Conservation (phyloP, 2,888 invertebrate genomes). For the Tridacna crocea region DNA sequence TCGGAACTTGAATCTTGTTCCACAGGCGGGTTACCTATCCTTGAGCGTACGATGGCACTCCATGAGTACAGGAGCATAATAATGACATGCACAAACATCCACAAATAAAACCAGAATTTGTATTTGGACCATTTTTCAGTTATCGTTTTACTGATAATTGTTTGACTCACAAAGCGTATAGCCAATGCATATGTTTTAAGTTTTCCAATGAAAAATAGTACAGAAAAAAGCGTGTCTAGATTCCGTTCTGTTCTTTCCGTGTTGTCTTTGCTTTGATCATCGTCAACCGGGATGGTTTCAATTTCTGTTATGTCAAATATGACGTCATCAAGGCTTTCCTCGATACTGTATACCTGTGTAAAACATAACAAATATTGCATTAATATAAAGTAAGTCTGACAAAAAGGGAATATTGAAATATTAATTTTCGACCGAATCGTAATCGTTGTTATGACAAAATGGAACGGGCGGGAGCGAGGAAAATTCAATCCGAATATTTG, state of each 20-base stretch:
- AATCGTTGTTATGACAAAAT: no score
- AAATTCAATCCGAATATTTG: no score
- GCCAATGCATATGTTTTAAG: not conserved
- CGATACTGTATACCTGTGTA: no score
- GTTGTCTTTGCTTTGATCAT: no score
- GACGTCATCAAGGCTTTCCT: not conserved
- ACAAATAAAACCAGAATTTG: not conserved
- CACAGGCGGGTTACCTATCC: not conserved
- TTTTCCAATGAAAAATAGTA: not conserved
- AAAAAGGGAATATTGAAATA: no score
- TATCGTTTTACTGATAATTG: not conserved
- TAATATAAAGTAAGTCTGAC: no score
- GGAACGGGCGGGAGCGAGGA: no score
- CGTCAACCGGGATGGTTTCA: not conserved
- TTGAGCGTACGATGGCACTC: constrained; percentile 5
- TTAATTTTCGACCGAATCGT: no score
- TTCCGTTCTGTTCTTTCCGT: not conserved
- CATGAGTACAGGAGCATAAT: not conserved
- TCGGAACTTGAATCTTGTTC: not conserved
- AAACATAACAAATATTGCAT: no score
- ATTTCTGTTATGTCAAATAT: constrained; percentile 6
- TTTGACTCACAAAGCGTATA: not conserved
- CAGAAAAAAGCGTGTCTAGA: not conserved
- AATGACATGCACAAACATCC: not conserved
- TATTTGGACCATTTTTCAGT: constrained; percentile 2